Base-by-base conservation (phyloP, 1,140 invertebrate species). In the Bombus polaris region DNA sequence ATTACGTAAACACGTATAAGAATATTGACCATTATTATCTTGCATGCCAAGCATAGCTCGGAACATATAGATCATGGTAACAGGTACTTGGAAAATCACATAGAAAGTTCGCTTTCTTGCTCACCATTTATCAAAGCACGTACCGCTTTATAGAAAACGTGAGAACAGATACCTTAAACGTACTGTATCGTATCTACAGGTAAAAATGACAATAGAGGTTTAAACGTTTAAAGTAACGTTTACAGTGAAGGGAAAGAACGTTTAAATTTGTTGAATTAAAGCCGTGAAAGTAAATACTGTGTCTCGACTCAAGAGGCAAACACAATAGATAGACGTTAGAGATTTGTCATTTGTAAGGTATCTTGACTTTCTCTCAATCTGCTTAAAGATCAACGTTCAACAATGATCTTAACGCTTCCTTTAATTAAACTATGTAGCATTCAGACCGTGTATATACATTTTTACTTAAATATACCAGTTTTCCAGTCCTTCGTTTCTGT, bases 1-100 rank as follows among this genome's bases (percentile, higher is more conserved):
- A 53, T 53, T 53, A 53, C 6, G 47, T 22, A 18, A 53, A 53
- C 18, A 95, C 95, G 15, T 96, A 95, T 87, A 96, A 95, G 83
- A 95, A 94, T 82, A 94, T 95, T 53, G 95, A 96, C 86, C 96
- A 96, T 89, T 96, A 95, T 80, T 96, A 96, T 87, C 96, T 96
- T 6, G 93, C 94, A 53, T 22, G 47, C 18, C 47, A 81, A 96
- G 83, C 94, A 93, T 80, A 94, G 93, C 68, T 95, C 6, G 47
- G 47, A 53, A 53, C 6, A 53, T 53, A 95, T 80, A 93, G 87
- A 74, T 93, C 94, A 12, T 94, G 92, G 83, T 94, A 90, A 93
- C 9, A 59, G 73, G 35, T 25, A 32, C 3, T 47, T 35, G 35
- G 35, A 25, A 35, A 81, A 37, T n/a, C 35, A 71, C 18, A 66